Percentiles rank a stretch among this genome's conserved stretches.
phyloP scores from a whole-genome alignment of 2,113 vertebrate species.

The Meles meles region DNA sequence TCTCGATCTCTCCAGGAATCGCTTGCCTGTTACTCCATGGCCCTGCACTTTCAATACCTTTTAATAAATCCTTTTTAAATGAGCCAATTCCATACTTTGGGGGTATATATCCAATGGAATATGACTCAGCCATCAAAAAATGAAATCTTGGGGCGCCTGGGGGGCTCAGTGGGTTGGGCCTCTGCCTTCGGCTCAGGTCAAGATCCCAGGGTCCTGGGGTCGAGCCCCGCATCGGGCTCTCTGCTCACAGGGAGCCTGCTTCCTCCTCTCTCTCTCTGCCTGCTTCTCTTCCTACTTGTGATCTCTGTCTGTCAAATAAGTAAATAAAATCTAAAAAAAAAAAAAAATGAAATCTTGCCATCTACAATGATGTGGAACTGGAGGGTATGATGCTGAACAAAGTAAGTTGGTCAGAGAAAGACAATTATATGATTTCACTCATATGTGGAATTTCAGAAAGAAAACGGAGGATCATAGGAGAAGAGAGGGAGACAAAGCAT shows the following conservation, averaged over 20 bases:
- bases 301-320: too few species aligned
- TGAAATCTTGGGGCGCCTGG: too few species aligned
- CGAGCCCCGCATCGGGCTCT: too few species aligned
- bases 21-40: not conserved
- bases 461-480: not conserved
- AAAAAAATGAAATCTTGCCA: not conserved
- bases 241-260: too few species aligned
- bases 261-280: too few species aligned
- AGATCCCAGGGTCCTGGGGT: too few species aligned
- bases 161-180: too few species aligned
- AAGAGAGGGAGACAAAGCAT: not conserved
- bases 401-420: not conserved
- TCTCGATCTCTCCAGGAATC: not conserved
- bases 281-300: too few species aligned
- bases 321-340: too few species aligned
- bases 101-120: not conserved
- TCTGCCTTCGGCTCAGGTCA: too few species aligned
- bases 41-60: not conserved
- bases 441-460: not conserved
- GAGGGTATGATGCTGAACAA: not conserved
- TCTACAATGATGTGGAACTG: not conserved
- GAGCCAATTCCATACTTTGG: not conserved
- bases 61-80: slow-evolving; percentile 45
- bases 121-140: not conserved
- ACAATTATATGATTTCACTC: not conserved